phyloP scores from a whole-genome alignment of 92 coral and sea anemone species.

The Palythoa heliodiscus region DNA sequence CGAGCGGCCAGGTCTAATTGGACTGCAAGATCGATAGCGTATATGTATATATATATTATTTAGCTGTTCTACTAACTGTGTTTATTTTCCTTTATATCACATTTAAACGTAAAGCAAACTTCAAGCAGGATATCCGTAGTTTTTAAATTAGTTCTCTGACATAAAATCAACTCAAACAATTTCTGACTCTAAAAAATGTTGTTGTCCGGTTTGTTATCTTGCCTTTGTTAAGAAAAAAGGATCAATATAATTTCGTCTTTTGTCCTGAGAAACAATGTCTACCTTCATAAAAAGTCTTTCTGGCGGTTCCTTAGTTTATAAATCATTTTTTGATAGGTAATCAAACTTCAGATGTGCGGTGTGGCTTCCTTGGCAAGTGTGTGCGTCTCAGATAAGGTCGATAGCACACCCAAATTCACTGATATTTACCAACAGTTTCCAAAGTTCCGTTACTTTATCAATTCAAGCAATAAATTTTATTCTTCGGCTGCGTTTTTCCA shows the following conservation, averaged over 20 bases:
- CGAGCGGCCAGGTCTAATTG: background rate
- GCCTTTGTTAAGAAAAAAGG: background rate
- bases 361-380: constrained; percentile 34
- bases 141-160: background rate
- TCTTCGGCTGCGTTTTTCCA: constrained; percentile 17
- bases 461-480: background rate
- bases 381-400: constrained; percentile 31
- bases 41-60: no score
- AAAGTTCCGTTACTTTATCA: constrained; percentile 38
- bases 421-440: constrained; percentile 1
- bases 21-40: no score
- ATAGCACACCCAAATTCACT: constrained; percentile 31
- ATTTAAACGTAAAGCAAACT: constrained; percentile 10
- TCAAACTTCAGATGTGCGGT: constrained; percentile 35
- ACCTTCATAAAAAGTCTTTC: background rate
- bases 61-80: no score
- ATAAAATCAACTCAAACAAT: background rate
- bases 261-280: background rate
- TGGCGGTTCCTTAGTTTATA: constrained; percentile 74
- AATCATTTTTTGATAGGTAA: constrained; percentile 80
- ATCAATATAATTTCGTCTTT: background rate
- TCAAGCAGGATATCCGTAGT: constrained; percentile 37
- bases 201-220: background rate
- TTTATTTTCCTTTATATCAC: background rate
- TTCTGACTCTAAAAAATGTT: background rate